A percentile compares a stretch with the other conserved stretches of the same genome.
Conservation (phyloP, 2,888 invertebrate species). For the Protophormia terraenovae region DNA sequence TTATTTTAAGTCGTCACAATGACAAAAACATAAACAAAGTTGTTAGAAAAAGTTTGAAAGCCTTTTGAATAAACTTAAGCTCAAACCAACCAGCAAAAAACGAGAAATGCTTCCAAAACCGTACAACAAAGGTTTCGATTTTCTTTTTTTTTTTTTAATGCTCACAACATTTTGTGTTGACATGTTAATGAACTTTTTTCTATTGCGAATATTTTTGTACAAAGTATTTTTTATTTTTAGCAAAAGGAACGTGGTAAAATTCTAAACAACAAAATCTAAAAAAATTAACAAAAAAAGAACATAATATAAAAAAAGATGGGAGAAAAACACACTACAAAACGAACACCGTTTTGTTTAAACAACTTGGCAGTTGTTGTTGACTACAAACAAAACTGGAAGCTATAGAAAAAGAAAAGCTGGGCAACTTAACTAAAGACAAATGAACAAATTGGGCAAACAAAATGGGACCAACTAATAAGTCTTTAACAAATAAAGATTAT, state of each 20-base stretch:
- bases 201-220: constrained; percentile 17
- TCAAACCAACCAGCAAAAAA: constrained; percentile 10
- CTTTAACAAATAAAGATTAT: neutral
- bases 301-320: too few relatives aligned
- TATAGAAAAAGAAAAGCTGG: neutral
- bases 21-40: constrained; percentile 43
- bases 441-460: neutral
- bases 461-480: neutral
- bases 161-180: constrained; percentile 68
- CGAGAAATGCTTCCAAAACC: constrained; percentile 17
- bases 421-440: constrained; percentile 1
- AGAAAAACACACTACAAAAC: too few relatives aligned
- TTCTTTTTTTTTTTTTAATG: neutral
- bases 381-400: constrained; percentile 43
- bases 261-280: constrained; percentile 33
- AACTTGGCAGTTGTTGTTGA: constrained; percentile 53
- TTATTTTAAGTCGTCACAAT: constrained; percentile 32
- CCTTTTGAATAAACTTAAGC: constrained; percentile 31
- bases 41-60: constrained; percentile 11
- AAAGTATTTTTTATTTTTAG: constrained; percentile 31
- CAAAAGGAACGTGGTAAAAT: constrained; percentile 28
- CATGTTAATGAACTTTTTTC: constrained; percentile 68
- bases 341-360: constrained; percentile 23
- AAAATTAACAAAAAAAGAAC: constrained; percentile 26
- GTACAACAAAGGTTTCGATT: constrained; percentile 31